Evolutionary conservation across 2,113 vertebrate genomes (phyloP), one percentile per base, ranked within the genome.

Genomic region (Hyperopisus bebe): DNA sequence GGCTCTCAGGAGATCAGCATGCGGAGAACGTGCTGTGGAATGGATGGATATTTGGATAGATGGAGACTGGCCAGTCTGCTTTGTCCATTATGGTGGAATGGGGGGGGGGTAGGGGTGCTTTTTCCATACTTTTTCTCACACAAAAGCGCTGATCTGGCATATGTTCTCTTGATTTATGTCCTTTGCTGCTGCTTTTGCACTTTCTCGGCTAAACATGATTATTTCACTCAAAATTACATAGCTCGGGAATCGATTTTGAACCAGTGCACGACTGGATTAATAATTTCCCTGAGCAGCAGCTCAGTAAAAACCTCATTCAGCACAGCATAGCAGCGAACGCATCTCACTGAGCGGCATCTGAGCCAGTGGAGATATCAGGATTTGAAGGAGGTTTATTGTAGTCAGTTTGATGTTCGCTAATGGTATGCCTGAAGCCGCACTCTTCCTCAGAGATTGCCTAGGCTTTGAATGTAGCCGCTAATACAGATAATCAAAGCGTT

Each of bases 201-300:
- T 53, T 87, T 53, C n/a, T 31, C 13, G 46, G 85, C 85, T 47
- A 39, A 87, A 87, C 85, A 55, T 5, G 85, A 86, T 47, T 86
- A 86, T 86, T 86, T 86, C 42, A 50, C 42, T 86, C 47, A 27
- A 86, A 86, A 50, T 86, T 47, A 86, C 83, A 31, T 48, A 50
- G 9, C 47, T 86, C 21, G 3, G n/a, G 44, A 48, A 86, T 86
- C 83, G 46, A 86, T 86, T 47, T 24, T 44, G 47, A 55, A 86
- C 44, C 9, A 46, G 83, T 46, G 83, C 83, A 86, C 10, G 10
- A 47, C 46, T 27, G 24, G 83, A 86, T 86, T 86, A 86, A 86
- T 86, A 47, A 47, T 47, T 77, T 47, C 42, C n/a, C 47, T 86
- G 83, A 86, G 83, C 24, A 50, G 50, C 24, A n/a, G 47, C 83